Evolutionary conservation across 2,113 vertebrate genomes (phyloP), one percentile per base, ranked within the genome.

Genomic region (Rhipidura dahli): DNA sequence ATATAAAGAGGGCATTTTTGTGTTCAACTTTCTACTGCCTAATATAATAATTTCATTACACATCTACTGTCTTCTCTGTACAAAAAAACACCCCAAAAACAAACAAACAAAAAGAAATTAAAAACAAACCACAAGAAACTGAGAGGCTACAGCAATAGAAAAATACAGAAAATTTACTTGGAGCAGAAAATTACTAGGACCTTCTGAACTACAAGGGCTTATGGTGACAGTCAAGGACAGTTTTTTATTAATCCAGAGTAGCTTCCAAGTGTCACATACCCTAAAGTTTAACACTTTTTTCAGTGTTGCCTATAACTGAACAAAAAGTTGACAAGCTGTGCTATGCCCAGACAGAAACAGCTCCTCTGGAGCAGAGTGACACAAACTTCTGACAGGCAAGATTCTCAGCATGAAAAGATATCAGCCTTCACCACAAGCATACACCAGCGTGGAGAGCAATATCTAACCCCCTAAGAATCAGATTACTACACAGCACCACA

Each of bases 401-500:
- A 60, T 6, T 2, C 13, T 2, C 44, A 2, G 47, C 45, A 73
- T 0, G 0, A n/a, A 16, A 51, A 80, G n/a, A 0, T 7, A n/a
- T 6, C 61, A 50, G 15, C 47, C 56, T 31, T 56, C 33, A 51
- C 1, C 44, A 64, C 56, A 54, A 59, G 51, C 51, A 53, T 0
- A 18, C 19, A 54, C 11, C 44, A 59, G 42, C 5, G 13, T 21
- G 21, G 5, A 35, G 10, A 85, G 50, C 42, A 64, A 1, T 7
- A 53, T 1, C 54, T 39, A 53, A 83, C 10, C 35, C 35, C 33
- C 26, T 24, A 26, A 30, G 21, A 13, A 70, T 35, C 70, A 50
- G 21, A 53, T 27, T 22, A 44, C 11, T 42, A 12, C 45, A 45
- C 11, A 88, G 57, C 49, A 76, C 17, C 23, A 57, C 40, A 88